Evolutionary conservation across 2,888 invertebrate species (phyloP).

Genomic region (Tetranychus truncatus): DNA sequence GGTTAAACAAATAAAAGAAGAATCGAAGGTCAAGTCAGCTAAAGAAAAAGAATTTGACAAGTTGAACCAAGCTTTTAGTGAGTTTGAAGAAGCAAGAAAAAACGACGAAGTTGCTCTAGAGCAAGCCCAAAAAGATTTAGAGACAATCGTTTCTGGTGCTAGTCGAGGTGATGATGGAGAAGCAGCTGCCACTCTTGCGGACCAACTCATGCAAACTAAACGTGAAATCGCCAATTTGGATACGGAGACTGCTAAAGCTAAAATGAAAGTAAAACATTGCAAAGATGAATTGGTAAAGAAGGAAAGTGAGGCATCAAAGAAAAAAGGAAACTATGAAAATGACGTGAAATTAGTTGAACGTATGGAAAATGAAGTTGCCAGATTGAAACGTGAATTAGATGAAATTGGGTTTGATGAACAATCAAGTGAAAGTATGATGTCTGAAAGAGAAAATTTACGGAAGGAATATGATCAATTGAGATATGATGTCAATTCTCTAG

Average conservation of each 20-base stretch:
- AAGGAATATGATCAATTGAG: conserved; percentile 28
- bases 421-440: not conserved
- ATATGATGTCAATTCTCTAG: conserved; percentile 18
- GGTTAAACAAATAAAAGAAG: conserved; percentile 38
- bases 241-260: conserved; percentile 56
- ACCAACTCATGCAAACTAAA: conserved; percentile 68
- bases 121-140: conserved; percentile 55
- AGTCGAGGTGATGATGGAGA: conserved; percentile 54
- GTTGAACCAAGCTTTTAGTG: conserved; percentile 42
- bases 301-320: conserved; percentile 44
- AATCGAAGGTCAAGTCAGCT: conserved; percentile 27
- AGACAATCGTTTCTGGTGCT: conserved; percentile 65
- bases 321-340: conserved; percentile 27
- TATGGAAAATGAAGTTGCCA: conserved; percentile 41
- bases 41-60: conserved; percentile 35
- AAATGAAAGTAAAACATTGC: conserved; percentile 51
- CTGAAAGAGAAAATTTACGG: conserved; percentile 28
- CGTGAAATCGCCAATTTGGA: conserved; percentile 53
- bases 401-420: conserved; percentile 9
- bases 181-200: conserved; percentile 62
- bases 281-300: conserved; percentile 45
- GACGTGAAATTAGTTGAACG: conserved; percentile 17
- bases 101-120: conserved; percentile 47
- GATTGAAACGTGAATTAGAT: conserved; percentile 30
- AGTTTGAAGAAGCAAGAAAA: conserved; percentile 47